Evolutionary conservation across 2,113 vertebrate genomes (phyloP).

Genomic region (Bufo bufo): DNA sequence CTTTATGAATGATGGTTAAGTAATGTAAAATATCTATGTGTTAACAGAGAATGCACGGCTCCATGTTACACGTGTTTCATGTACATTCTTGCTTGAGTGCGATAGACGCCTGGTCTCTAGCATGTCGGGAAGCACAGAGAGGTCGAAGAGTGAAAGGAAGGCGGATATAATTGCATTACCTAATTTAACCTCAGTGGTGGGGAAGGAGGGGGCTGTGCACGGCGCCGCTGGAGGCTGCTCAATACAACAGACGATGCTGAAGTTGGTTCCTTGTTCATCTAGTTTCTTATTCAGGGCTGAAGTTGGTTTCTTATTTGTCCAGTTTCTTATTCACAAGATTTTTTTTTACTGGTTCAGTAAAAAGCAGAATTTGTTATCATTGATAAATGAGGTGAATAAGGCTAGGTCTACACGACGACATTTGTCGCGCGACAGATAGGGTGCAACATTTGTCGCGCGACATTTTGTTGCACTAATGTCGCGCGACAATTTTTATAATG

Average conservation of each 20-base stretch:
- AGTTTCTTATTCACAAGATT: neutral
- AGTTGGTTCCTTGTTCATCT: conserved; percentile 1
- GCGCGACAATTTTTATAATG: too few relatives aligned
- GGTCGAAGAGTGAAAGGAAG: conserved; percentile 56
- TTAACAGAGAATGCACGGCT: neutral
- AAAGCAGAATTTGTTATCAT: neutral
- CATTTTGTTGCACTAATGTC: too few relatives aligned
- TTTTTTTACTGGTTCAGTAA: neutral
- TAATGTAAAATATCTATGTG: neutral
- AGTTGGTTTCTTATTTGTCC: neutral
- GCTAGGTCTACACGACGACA: too few relatives aligned
- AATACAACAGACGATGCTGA: neutral
- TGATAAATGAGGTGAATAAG: neutral
- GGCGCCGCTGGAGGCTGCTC: conserved; percentile 37
- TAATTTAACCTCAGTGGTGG: conserved; percentile 49
- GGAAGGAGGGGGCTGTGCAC: conserved; percentile 40
- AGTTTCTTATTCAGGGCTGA: neutral
- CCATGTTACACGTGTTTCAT: conserved; percentile 25
- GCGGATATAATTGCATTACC: conserved; percentile 57
- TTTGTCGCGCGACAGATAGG: too few relatives aligned
- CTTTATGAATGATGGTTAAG: neutral
- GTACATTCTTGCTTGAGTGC: conserved; percentile 20
- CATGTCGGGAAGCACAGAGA: conserved; percentile 49
- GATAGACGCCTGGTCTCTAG: conserved; percentile 35
- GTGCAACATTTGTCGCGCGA: too few relatives aligned